These are phyloP conservation scores for Acronicta aceris DNA, from an alignment of 2,888 invertebrate genomes.

Conservation along the genomic window DNA sequence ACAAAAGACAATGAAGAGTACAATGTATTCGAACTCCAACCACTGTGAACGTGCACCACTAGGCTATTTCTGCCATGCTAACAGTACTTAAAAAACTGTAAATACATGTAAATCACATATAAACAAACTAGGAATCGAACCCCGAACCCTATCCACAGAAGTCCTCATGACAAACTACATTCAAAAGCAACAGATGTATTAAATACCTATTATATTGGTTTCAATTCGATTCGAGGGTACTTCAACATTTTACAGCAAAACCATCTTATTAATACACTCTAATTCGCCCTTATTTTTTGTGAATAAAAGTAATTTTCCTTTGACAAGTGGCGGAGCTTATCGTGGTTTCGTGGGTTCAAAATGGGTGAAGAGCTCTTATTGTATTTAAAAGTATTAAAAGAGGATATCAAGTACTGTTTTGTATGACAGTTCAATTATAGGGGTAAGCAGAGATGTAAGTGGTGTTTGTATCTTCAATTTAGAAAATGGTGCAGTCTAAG, in stretches of 20 bases:
- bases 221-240: slow-evolving; percentile 4
- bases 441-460: slow-evolving; percentile 2
- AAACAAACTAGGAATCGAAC: neutral
- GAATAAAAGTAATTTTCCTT: neutral
- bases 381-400: slow-evolving; percentile 2
- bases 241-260: neutral
- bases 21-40: neutral
- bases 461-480: neutral
- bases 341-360: neutral
- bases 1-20: neutral
- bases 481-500: too few relatives aligned
- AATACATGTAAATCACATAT: neutral
- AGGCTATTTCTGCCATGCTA: neutral
- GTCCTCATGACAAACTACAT: neutral
- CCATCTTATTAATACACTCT: neutral
- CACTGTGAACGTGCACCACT: neutral
- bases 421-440: slow-evolving; percentile 3
- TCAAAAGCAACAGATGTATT: neutral
- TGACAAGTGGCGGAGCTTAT: neutral
- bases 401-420: neutral
- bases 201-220: slow-evolving; percentile 13
- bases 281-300: neutral
- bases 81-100: too few relatives aligned
- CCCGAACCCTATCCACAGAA: neutral
- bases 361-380: neutral